Percentiles rank a stretch among this genome's conserved stretches.
Evolutionary conservation across 2,888 invertebrate species (phyloP).

Genomic region (Sesamia inferens): DNA sequence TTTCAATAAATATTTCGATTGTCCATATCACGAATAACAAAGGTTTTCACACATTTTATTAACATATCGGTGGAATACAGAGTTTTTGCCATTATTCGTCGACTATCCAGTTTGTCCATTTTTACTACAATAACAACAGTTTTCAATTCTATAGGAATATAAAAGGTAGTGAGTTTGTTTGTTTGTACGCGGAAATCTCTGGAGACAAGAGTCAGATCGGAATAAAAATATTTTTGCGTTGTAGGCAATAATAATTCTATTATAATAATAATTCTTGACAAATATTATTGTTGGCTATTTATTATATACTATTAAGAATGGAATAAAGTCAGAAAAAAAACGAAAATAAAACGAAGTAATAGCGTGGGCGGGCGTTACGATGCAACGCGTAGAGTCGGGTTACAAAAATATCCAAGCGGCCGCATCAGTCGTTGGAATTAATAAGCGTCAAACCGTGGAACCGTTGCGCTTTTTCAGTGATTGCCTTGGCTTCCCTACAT

Average conservation of each 20-base stretch:
- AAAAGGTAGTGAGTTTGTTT: neutral
- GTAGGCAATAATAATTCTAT: neutral
- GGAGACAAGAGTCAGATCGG: neutral
- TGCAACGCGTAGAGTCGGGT: neutral
- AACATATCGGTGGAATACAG: constrained; percentile 36
- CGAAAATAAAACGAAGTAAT: neutral
- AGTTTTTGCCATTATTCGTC: constrained; percentile 18
- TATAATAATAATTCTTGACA: neutral
- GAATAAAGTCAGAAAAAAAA: neutral
- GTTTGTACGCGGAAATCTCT: neutral
- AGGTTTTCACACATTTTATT: constrained; percentile 43
- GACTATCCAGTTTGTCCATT: constrained; percentile 20
- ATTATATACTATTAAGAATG: neutral
- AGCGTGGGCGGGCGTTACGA: neutral
- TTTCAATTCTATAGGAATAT: neutral
- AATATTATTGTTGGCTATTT: neutral
- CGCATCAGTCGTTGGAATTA: neutral
- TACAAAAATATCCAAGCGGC: neutral
- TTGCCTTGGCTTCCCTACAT: no score
- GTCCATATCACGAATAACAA: constrained; percentile 37
- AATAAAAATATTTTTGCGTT: neutral
- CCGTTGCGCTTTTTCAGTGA: neutral
- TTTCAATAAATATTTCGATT: constrained; percentile 50
- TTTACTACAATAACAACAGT: constrained; percentile 8
- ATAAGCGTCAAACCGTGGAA: constrained; percentile 4